Percentiles rank a stretch among this genome's conserved stretches.
These are phyloP conservation scores for Molossus alvarezi DNA, from an alignment of 2,797 vertebrate species.

Conservation along the genomic window DNA sequence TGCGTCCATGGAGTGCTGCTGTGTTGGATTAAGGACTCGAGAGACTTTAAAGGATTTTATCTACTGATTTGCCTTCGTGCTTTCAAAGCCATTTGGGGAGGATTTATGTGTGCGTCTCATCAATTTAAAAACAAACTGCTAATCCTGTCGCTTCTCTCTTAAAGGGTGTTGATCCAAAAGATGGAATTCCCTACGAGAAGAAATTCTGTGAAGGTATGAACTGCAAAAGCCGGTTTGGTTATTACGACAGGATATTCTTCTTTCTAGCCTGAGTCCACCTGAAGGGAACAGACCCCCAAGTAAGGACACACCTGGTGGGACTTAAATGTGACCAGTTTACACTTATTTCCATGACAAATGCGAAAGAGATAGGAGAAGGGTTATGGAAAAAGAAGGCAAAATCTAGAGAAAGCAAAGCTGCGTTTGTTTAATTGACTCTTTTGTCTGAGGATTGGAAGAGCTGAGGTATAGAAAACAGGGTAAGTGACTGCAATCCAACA, in stretches of 20 bases:
- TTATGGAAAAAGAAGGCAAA: neutral
- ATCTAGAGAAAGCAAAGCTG: conserved; percentile 24
- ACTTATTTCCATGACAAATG: conserved; percentile 4
- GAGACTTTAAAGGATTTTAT: conserved; percentile 3
- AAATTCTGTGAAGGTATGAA: conserved; percentile 92
- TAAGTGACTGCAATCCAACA: neutral
- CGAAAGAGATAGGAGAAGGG: neutral
- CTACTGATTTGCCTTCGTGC: conserved; percentile 10
- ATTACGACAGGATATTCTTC: neutral
- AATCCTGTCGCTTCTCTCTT: conserved; percentile 76
- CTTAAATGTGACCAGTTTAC: neutral
- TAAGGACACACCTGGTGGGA: neutral
- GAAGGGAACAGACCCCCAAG: neutral
- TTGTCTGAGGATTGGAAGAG: neutral
- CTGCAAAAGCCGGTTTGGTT: neutral
- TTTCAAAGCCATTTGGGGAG: conserved; percentile 50
- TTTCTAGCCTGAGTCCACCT: neutral
- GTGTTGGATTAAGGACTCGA: neutral
- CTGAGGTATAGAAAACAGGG: neutral
- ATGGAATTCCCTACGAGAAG: conserved; percentile 91
- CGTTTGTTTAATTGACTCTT: conserved; percentile 23
- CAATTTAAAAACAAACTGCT: conserved; percentile 48
- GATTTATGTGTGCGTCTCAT: neutral
- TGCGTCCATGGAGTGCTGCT: neutral
- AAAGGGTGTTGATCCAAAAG: conserved; percentile 91